Evolutionary conservation across 2,797 vertebrate genomes (phyloP), one percentile per base, ranked within the genome.

Genomic region (Chaetophractus vellerosus): DNA sequence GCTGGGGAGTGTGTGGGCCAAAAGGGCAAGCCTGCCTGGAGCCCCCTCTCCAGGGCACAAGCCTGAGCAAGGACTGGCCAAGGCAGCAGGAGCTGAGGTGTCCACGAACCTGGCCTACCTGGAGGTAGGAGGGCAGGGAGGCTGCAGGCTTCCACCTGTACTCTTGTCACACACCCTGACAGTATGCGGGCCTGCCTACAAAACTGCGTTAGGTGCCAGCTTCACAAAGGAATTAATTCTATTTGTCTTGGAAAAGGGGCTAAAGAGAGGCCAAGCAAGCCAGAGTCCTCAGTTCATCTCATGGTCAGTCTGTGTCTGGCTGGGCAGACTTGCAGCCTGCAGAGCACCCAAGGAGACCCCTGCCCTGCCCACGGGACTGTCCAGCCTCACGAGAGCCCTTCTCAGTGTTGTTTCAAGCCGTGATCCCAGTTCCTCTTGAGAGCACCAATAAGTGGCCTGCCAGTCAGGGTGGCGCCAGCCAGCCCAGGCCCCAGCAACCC

Each of bases 321-420:
- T 52, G 1, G n/a, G 52, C 1, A 5, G 36, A 14, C 10, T 9
- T 45, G 14, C 18, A 4, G 61, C 61, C 86, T 55, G 14, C 36
- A n/a, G 24, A 64, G 59, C 31, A n/a, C 36, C 74, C n/a, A 9
- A 9, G 48, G 57, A 41, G 31, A 24, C 33, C 9, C 82, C 81
- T 16, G 9, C 8, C 41, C 64, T 28, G 38, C 72, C 45, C 36
- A 21, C 12, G 7, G 76, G 92, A n/a, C 36, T 41, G 55, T 71
- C 89, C 64, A 69, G 48, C 7, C 1, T 80, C 80, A 80, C 80
- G 84, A 97, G 97, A 72, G 91, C 81, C 80, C 93, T 97, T 84
- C 86, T 94, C 87, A 57, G 14, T 95, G 97, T 98, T 97, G 74
- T 97, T 97, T 97, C 94, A 97, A 94, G 91, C 92, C 78, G 63